Evolutionary conservation across 2,113 vertebrate genomes (phyloP), one percentile per base, ranked within the genome.

Genomic region (Todiramphus saurophagus): DNA sequence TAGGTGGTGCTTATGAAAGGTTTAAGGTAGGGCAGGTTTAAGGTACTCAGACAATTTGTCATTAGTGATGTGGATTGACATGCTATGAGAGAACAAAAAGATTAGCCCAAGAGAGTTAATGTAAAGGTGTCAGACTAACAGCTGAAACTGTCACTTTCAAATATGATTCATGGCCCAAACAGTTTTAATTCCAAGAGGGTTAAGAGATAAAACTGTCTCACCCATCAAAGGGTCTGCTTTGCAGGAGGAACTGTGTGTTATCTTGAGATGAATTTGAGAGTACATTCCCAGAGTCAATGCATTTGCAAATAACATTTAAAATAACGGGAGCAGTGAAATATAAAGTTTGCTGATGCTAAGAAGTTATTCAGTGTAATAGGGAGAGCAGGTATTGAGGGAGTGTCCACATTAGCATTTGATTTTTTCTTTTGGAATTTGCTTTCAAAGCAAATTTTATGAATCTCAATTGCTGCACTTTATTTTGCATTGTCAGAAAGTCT

Each of bases 101-200:
- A 72, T 30, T 46, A 91, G 33, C 17, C 53, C 56, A 37, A 68
- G 27, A 72, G 46, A 74, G 53, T 41, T 89, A 80, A 86, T 59
- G 59, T 50, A 16, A 67, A 91, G 43, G 41, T 87, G 53, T 60
- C 66, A 87, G 56, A 77, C 33, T 74, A 83, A 70, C 46, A 68
- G 51, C 80, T 94, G 66, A 84, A 89, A 87, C 31, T 74, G 68
- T 67, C 91, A 58, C 48, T 94, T 94, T 78, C 5, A 27, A 66
- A 72, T 28, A 74, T 89, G 87, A 97, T 35, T 97, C 81, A 95
- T 75, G 77, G 87, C 33, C 60, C 58, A 94, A 89, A 70, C 16
- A 75, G 28, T 91, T 95, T 92, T 81, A 93, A 78, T 96, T 94
- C 60, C 51, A 76, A 72, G 30, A 89, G 16, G 28, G 58, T 87